These are phyloP conservation scores for Euplagia quadripunctaria DNA, from an alignment of 2,888 invertebrate species.

Conservation along the genomic window DNA sequence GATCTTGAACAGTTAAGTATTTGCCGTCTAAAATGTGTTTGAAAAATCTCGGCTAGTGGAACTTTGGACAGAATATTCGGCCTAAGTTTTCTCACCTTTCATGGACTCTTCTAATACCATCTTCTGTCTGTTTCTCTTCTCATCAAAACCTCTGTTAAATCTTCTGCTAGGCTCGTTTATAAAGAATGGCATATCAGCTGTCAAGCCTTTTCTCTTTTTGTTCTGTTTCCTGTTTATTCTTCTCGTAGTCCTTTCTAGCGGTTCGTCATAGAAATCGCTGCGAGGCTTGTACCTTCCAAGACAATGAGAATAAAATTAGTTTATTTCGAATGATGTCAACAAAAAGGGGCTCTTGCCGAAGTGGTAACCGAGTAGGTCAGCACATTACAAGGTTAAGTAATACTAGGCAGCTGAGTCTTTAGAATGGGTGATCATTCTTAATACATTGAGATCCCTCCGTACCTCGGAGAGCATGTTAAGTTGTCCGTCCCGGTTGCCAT, in stretches of 20 bases:
- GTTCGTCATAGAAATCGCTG: slow-evolving; percentile 18
- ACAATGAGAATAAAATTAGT: neutral
- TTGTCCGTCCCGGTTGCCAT: too few species aligned
- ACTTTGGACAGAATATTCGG: too few species aligned
- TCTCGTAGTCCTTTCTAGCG: slow-evolving; percentile 27
- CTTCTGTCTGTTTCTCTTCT: slow-evolving; percentile 19
- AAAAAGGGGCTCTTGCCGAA: neutral
- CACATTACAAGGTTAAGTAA: too few species aligned
- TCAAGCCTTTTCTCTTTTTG: slow-evolving; percentile 17
- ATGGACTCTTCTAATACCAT: neutral
- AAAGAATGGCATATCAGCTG: slow-evolving; percentile 43
- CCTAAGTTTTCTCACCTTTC: slow-evolving; percentile 27
- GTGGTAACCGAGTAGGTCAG: too few species aligned
- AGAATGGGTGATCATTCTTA: too few species aligned
- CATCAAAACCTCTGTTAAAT: slow-evolving; percentile 2
- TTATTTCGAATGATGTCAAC: neutral
- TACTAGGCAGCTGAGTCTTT: too few species aligned
- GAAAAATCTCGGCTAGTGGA: too few species aligned
- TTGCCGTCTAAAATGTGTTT: too few species aligned
- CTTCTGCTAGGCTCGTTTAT: slow-evolving; percentile 21
- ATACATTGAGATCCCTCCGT: too few species aligned
- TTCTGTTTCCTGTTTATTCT: slow-evolving; percentile 21
- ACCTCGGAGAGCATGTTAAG: too few species aligned
- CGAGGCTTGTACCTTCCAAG: slow-evolving; percentile 16
- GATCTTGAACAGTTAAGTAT: too few species aligned